Evolutionary conservation across 53 echinoderm and acorn worm genomes (phyloP).

Genomic region (Patiria pectinifera): DNA sequence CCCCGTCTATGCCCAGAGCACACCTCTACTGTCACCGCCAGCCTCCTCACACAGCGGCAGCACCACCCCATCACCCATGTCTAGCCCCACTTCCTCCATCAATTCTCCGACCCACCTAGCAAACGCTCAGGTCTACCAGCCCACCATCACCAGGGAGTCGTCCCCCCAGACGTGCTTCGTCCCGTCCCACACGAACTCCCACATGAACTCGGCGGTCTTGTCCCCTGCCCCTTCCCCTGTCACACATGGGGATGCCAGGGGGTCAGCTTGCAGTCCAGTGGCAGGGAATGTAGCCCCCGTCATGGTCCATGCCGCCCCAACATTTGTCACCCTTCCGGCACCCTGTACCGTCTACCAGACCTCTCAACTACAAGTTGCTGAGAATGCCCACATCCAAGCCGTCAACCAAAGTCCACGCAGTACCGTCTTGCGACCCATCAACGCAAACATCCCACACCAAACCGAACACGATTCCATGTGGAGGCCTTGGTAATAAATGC

Average conservation of each 20-base stretch:
- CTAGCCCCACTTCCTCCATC: slow-evolving; percentile 53
- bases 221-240: slow-evolving; percentile 55
- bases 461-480: slow-evolving; percentile 69
- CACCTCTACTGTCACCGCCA: slow-evolving; percentile 80
- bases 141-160: slow-evolving; percentile 26
- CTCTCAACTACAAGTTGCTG: slow-evolving; percentile 15
- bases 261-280: slow-evolving; percentile 38
- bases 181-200: slow-evolving; percentile 49
- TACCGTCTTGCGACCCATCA: slow-evolving; percentile 71
- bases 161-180: slow-evolving; percentile 43
- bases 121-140: slow-evolving; percentile 39
- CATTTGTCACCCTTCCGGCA: slow-evolving; percentile 49
- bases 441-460: slow-evolving; percentile 51
- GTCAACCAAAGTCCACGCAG: slow-evolving; percentile 58
- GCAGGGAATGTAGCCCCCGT: slow-evolving; percentile 27
- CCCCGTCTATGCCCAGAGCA: slow-evolving; percentile 95
- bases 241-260: slow-evolving; percentile 39
- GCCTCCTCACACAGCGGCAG: slow-evolving; percentile 67
- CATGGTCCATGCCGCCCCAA: slow-evolving; percentile 45
- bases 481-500: slow-evolving; percentile 66
- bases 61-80: slow-evolving; percentile 61
- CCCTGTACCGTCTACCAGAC: slow-evolving; percentile 52
- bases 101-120: slow-evolving; percentile 39
- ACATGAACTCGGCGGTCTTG: slow-evolving; percentile 28
- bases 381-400: slow-evolving; percentile 28